Percentiles rank a stretch among this genome's conserved stretches.
These are phyloP conservation scores for Sitta carolinensis DNA, from an alignment of 2,797 vertebrate genomes.

Conservation along the genomic window DNA sequence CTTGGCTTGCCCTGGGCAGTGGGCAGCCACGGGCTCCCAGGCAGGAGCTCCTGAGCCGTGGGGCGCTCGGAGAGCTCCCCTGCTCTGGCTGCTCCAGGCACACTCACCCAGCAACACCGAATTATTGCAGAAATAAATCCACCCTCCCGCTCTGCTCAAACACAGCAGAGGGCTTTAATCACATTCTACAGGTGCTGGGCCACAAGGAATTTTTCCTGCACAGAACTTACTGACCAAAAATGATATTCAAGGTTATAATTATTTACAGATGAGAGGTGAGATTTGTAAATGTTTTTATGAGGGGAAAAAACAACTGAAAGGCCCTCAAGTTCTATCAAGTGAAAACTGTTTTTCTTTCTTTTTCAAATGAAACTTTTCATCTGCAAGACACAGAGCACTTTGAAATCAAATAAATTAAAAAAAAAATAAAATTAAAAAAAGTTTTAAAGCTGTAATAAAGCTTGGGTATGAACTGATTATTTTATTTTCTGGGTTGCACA, in stretches of 20 bases:
- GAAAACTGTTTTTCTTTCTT: not conserved
- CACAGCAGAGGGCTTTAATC: not conserved
- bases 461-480: not conserved
- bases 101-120: not conserved
- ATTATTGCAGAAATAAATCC: not conserved
- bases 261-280: not conserved
- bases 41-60: not conserved
- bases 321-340: not conserved
- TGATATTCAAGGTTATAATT: not conserved
- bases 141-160: not conserved
- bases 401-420: not conserved
- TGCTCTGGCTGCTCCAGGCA: not conserved
- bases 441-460: not conserved
- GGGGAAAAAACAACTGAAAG: not conserved
- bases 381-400: not conserved
- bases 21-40: not conserved
- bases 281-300: not conserved
- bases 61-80: not conserved
- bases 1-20: not conserved
- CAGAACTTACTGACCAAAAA: not conserved
- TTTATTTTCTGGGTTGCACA: not conserved
- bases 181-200: not conserved
- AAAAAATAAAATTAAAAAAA: not conserved
- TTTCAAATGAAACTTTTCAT: not conserved
- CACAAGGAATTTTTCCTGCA: not conserved